Conservation (phyloP, 2,888 invertebrate genomes). For the Abrostola triplasia region DNA sequence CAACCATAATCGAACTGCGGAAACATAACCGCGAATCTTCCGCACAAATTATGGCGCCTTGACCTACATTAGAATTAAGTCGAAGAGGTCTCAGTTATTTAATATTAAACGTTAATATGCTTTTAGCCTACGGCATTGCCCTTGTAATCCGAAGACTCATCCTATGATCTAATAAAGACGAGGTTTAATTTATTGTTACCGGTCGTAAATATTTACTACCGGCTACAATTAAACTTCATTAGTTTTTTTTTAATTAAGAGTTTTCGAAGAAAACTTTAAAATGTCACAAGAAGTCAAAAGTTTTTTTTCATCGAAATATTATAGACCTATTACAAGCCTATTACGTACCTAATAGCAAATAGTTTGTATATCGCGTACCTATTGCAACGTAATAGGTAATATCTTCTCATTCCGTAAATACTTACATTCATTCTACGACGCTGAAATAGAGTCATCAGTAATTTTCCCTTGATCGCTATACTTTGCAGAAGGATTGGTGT, state of each 20-base stretch:
- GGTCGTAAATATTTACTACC: background rate
- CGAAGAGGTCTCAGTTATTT: conserved; percentile 27
- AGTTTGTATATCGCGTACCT: too few relatives aligned
- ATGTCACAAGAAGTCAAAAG: background rate
- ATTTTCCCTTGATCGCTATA: too few relatives aligned
- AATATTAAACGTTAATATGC: conserved; percentile 12
- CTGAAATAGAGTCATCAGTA: too few relatives aligned
- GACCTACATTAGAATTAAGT: conserved; percentile 16
- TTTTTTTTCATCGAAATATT: too few relatives aligned
- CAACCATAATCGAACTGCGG: conserved; percentile 12
- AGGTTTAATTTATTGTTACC: background rate
- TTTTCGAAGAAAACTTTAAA: background rate
- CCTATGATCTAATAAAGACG: background rate
- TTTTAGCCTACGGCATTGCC: conserved; percentile 23
- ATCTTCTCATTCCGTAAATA: too few relatives aligned
- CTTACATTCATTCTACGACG: too few relatives aligned
- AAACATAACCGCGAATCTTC: conserved; percentile 21
- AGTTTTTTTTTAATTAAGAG: background rate
- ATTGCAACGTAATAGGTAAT: too few relatives aligned
- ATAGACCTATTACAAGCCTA: too few relatives aligned
- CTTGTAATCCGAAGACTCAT: conserved; percentile 12
- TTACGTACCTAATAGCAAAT: too few relatives aligned
- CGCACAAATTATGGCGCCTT: conserved; percentile 27
- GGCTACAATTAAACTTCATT: background rate
- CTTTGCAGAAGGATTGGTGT: too few relatives aligned